A percentile compares a stretch with the other conserved stretches of the same genome.
These are phyloP conservation scores for Pollenia griseotomentosa DNA, from an alignment of 2,888 invertebrate genomes.

Conservation along the genomic window DNA sequence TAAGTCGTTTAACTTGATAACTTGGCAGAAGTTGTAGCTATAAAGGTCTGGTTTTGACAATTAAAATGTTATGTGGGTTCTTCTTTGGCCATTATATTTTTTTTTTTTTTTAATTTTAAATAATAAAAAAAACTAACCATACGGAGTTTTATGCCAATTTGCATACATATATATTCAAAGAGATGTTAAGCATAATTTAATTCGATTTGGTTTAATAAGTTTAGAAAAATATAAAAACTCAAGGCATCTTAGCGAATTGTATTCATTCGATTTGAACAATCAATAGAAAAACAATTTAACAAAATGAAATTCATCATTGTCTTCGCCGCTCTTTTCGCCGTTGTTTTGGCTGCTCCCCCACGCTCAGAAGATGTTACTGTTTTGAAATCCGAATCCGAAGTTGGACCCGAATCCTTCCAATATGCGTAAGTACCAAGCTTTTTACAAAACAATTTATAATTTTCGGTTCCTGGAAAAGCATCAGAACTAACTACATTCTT, in stretches of 20 bases:
- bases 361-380: conserved; percentile 77
- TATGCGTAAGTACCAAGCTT: conserved; percentile 76
- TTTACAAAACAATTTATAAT: background rate
- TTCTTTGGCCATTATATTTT: background rate
- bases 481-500: background rate
- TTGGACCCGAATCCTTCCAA: conserved; percentile 85
- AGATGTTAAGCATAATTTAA: background rate
- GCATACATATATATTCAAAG: conserved; percentile 20
- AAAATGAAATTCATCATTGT: conserved; percentile 82
- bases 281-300: conserved; percentile 60
- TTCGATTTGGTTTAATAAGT: background rate
- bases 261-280: conserved; percentile 64
- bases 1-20: conserved; percentile 7
- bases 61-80: background rate
- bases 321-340: conserved; percentile 77
- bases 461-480: too few species aligned
- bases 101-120: background rate
- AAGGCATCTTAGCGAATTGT: background rate
- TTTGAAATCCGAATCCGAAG: conserved; percentile 84
- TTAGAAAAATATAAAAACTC: conserved; percentile 58
- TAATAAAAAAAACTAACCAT: background rate
- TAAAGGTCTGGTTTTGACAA: conserved; percentile 8
- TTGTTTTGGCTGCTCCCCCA: conserved; percentile 77
- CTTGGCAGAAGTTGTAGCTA: background rate
- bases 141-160: conserved; percentile 5